Evolutionary conservation across 2,888 invertebrate genomes (phyloP).

Genomic region (Tribolium freemani): DNA sequence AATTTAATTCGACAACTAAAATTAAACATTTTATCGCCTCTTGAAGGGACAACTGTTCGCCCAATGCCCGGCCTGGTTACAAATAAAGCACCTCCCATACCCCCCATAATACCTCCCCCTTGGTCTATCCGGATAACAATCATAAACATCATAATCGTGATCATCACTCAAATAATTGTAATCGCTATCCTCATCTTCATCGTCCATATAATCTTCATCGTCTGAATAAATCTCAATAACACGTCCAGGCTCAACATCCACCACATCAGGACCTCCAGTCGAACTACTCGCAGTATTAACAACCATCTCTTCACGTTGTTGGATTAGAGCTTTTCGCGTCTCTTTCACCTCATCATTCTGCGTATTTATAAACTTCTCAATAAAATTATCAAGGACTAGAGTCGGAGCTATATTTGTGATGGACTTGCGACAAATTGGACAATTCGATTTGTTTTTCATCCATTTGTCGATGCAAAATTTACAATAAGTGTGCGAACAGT

Average conservation of each 20-base stretch:
- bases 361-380: conserved; percentile 77
- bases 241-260: not conserved
- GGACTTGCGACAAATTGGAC: conserved; percentile 77
- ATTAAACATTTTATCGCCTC: not conserved
- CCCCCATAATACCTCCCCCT: conserved; percentile 72
- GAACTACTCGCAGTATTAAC: conserved; percentile 18
- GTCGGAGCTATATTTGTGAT: conserved; percentile 73
- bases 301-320: conserved; percentile 41
- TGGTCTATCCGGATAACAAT: conserved; percentile 58
- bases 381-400: conserved; percentile 79
- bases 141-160: conserved; percentile 33
- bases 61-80: conserved; percentile 72
- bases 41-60: conserved; percentile 62
- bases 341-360: conserved; percentile 1
- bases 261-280: not conserved
- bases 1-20: not conserved
- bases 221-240: conserved; percentile 5
- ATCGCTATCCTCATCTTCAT: conserved; percentile 24
- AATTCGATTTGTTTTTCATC: conserved; percentile 78
- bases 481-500: conserved; percentile 84
- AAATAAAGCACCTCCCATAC: conserved; percentile 73
- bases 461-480: conserved; percentile 79
- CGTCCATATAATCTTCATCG: conserved; percentile 1
- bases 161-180: conserved; percentile 15
- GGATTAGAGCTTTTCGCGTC: not conserved